Evolutionary conservation across 2,113 vertebrate species (phyloP), one percentile per base, ranked within the genome.

Genomic region (Myocastor coypus): DNA sequence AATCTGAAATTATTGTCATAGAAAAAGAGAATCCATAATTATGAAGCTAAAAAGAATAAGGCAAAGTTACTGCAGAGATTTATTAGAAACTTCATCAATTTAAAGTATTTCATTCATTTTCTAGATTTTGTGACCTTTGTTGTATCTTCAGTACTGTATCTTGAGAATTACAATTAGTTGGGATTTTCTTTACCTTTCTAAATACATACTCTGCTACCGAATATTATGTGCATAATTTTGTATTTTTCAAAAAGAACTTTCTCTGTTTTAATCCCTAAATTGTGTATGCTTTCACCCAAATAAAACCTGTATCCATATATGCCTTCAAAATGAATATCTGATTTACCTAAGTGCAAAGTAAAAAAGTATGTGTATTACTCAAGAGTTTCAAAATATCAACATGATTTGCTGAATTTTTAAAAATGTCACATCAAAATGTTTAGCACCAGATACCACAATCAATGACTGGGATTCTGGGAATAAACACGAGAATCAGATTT

Each of bases 251-350:
- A 93, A 50, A 92, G 46, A 66, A 20, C 0, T 73, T 1, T 37
- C 7, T 46, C 22, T 34, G 40, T 26, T 26, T 22, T 52, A 37
- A 32, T 24, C 30, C 26, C 37, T 20, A 83, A 86, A 55, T 17
- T 88, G 1, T 85, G 46, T 68, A 89, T 61, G 34, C 5, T 90
- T 90, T 7, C 78, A 3, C 5, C 61, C 57, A 97, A 9, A 63
- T 6, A 92, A 89, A 95, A 68, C n/a, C 16, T 78, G 12, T 26
- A 22, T 82, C 4, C n/a, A 63, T 34, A 89, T 9, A 64, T 40
- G 7, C 5, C 55, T 97, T 88, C 30, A 92, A 91, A 97, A 94
- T 82, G 91, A 95, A 34, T 86, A 83, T 16, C 34, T 11, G 75
- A 87, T 87, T 34, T 63, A 82, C 73, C n/a, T 85, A 34, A 92